Conservation (phyloP, 2,797 vertebrate species). For the Sebastes minor region DNA sequence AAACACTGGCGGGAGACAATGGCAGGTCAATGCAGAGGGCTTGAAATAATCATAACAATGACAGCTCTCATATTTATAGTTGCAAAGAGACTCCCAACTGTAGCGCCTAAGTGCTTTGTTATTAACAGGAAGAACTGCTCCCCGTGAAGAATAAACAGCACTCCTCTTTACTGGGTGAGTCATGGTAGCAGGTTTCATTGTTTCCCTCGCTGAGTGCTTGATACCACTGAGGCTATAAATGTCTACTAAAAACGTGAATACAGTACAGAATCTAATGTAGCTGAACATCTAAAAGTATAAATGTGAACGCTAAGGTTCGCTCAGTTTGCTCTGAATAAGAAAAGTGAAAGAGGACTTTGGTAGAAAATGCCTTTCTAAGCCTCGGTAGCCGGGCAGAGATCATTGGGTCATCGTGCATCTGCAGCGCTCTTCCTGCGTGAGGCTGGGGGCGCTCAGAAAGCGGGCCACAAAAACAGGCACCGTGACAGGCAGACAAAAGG, state of each 20-base stretch:
- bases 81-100: conserved; percentile 54
- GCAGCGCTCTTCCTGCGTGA: conserved; percentile 73
- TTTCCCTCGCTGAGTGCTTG: conserved; percentile 12
- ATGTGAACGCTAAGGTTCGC: not conserved
- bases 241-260: not conserved
- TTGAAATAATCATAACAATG: conserved; percentile 76
- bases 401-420: conserved; percentile 79
- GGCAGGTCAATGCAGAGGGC: conserved; percentile 56
- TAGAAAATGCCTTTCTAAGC: conserved; percentile 51
- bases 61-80: conserved; percentile 75
- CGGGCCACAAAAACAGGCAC: conserved; percentile 41
- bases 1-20: conserved; percentile 69
- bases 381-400: conserved; percentile 63
- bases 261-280: not conserved
- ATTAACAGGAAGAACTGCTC: conserved; percentile 66
- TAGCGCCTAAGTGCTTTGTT: conserved; percentile 57
- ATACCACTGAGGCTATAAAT: conserved; percentile 8
- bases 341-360: not conserved
- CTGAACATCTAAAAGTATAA: not conserved
- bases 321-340: not conserved
- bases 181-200: conserved; percentile 44
- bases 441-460: conserved; percentile 6
- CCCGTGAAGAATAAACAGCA: conserved; percentile 54
- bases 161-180: conserved; percentile 53
- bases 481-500: conserved; percentile 22